Evolutionary conservation across 1,140 invertebrate genomes (phyloP).

Genomic region (Lysiphlebus fabarum): DNA sequence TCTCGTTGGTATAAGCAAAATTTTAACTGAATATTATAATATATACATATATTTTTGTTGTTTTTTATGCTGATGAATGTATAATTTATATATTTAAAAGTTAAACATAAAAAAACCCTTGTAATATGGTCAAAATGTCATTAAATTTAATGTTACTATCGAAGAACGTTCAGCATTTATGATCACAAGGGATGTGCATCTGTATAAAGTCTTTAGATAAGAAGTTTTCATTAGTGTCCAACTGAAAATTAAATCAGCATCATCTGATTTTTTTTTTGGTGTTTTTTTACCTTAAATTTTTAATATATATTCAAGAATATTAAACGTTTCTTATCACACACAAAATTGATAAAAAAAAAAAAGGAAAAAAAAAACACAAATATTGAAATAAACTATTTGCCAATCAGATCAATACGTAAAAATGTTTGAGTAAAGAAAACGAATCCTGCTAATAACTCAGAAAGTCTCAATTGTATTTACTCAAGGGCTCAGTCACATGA

Average conservation of each 20-base stretch:
- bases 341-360: no score
- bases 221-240: background rate
- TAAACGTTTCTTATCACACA: no score
- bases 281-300: no score
- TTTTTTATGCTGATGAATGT: no score
- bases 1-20: no score
- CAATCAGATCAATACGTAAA: conserved; percentile 26
- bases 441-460: conserved; percentile 38
- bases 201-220: conserved; percentile 9
- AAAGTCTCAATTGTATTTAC: conserved; percentile 34
- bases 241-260: conserved; percentile 16
- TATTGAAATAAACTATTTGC: conserved; percentile 28
- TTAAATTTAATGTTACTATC: conserved; percentile 23
- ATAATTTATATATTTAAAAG: no score
- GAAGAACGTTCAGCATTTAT: conserved; percentile 16
- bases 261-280: background rate
- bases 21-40: no score
- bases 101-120: no score
- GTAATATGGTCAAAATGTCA: background rate
- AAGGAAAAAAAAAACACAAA: no score
- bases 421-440: conserved; percentile 33
- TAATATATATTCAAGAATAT: no score
- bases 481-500: conserved; percentile 29
- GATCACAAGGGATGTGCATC: conserved; percentile 22
- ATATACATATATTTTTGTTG: no score